Percentiles rank a stretch among this genome's conserved stretches.
phyloP scores from a whole-genome alignment of 2,888 invertebrate genomes.

The Tenthredo livida region DNA sequence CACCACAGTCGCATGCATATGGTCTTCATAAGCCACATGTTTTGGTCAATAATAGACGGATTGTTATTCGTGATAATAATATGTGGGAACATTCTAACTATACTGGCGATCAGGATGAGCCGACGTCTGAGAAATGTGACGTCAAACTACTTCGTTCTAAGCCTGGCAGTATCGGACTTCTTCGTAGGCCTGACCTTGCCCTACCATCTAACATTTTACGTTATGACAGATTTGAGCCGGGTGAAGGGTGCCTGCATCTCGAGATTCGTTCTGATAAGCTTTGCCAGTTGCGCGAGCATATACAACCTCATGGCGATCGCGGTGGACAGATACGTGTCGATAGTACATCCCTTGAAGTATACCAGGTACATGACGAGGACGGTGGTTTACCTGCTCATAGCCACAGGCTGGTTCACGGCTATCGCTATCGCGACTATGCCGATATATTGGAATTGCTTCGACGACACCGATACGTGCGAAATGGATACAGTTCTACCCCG shows the following conservation, averaged over 20 bases:
- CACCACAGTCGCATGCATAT: constrained; percentile 7
- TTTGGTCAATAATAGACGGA: constrained; percentile 85
- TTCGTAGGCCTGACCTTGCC: constrained; percentile 89
- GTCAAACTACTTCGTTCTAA: constrained; percentile 89
- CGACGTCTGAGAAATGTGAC: constrained; percentile 85
- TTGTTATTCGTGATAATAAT: constrained; percentile 84
- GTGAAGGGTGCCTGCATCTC: constrained; percentile 83
- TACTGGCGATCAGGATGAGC: constrained; percentile 86
- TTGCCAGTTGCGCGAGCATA: constrained; percentile 89
- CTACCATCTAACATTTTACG: constrained; percentile 88
- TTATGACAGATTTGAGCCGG: constrained; percentile 82
- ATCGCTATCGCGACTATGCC: constrained; percentile 85
- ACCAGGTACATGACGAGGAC: constrained; percentile 86
- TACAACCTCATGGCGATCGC: constrained; percentile 90
- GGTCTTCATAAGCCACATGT: constrained; percentile 43
- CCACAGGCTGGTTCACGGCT: constrained; percentile 85
- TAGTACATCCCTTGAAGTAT: constrained; percentile 89
- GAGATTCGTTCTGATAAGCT: constrained; percentile 85
- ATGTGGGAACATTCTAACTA: constrained; percentile 87
- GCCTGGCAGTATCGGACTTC: constrained; percentile 89
- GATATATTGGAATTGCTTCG: constrained; percentile 90
- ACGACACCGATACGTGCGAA: constrained; percentile 82
- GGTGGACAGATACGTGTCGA: constrained; percentile 88
- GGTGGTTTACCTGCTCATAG: constrained; percentile 83
- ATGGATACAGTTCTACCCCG: constrained; percentile 83